Evolutionary conservation across 2,888 invertebrate genomes (phyloP), one percentile per base, ranked within the genome.

Genomic region (Conus canariensis): DNA sequence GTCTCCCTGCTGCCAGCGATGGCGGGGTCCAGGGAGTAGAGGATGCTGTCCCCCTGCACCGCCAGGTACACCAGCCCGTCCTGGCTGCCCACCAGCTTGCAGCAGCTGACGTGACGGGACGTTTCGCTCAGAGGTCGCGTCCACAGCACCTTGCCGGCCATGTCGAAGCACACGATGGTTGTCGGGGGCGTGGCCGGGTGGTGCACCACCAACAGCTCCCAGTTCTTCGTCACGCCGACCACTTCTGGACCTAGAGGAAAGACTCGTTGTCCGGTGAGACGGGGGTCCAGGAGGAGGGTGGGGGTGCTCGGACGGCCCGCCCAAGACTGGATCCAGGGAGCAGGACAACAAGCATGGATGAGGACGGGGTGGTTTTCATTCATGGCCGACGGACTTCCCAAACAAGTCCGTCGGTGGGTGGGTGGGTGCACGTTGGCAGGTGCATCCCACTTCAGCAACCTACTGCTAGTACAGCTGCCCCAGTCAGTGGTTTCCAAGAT

Each of bases 161-260:
- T 89, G 85, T 89, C 89, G 77, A 89, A 89, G 60, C 89, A 89
- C 14, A 89, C 25, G 25, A 89, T 22, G 22, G 74, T 74, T 19
- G 89, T 89, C 3, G 89, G 85, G 19, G 85, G 85, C 10, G 14
- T 12, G 58, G 74, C 25, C 19, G 89, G 85, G 74, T 89, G 89
- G 85, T 89, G 59, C 14, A 89, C 74, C 30, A 89, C 89, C 70
- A 89, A 77, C 25, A 89, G 85, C 59, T 89, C 85, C 19, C 89
- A 74, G 59, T 56, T 9, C 9, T 64, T 14, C 58, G 60, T 85
- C n/a, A 56, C 59, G 19, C 89, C 85, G 19, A 89, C 89, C 14
- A 89, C 89, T 30, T 85, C 85, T 10, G 89, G 89, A 74, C 89
- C 89, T 89, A 45, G 45, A 45, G 45, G 45, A 45, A 45, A 45